Percentiles rank a stretch among this genome's conserved stretches.
phyloP scores from a whole-genome alignment of 30 jellyfish, hydroid and myxozoan species.

The Cassiopea andromeda region DNA sequence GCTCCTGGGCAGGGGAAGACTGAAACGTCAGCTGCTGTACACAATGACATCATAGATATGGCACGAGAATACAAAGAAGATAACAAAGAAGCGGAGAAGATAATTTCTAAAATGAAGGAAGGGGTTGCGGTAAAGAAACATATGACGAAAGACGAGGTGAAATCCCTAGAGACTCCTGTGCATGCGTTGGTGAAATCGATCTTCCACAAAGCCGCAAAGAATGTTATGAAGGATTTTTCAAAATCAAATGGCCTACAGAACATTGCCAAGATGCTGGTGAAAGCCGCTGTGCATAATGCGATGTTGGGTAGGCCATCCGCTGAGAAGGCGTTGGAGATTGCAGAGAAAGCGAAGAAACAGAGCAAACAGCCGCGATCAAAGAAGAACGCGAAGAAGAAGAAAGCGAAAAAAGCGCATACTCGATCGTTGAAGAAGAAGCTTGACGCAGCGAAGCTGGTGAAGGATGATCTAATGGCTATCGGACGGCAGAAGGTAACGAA shows the following conservation, averaged over 20 bases:
- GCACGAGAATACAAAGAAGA: slow-evolving; percentile 16
- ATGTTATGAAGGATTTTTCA: slow-evolving; percentile 23
- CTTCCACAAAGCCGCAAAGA: slow-evolving; percentile 45
- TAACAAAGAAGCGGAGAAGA: neutral
- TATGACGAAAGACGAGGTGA: slow-evolving; percentile 35
- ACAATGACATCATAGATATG: slow-evolving; percentile 29
- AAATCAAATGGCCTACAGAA: slow-evolving; percentile 34
- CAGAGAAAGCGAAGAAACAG: slow-evolving; percentile 33
- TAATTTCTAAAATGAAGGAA: slow-evolving; percentile 5
- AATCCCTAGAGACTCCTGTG: slow-evolving; percentile 33
- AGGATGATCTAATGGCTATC: slow-evolving; percentile 42
- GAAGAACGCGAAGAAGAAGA: slow-evolving; percentile 25
- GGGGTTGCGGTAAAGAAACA: slow-evolving; percentile 42
- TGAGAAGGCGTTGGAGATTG: slow-evolving; percentile 9
- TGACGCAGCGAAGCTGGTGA: neutral
- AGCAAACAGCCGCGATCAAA: neutral
- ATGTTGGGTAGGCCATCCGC: slow-evolving; percentile 29
- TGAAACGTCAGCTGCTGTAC: slow-evolving; percentile 25
- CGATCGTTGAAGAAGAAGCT: slow-evolving; percentile 5
- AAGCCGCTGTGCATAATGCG: slow-evolving; percentile 60
- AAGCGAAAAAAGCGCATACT: neutral
- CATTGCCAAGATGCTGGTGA: slow-evolving; percentile 40
- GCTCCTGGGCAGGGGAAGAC: slow-evolving; percentile 32
- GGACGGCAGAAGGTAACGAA: slow-evolving; percentile 32
- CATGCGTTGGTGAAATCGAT: slow-evolving; percentile 36